These are phyloP conservation scores for Eurytoma adleriae DNA, from an alignment of 2,888 invertebrate genomes.

Conservation along the genomic window DNA sequence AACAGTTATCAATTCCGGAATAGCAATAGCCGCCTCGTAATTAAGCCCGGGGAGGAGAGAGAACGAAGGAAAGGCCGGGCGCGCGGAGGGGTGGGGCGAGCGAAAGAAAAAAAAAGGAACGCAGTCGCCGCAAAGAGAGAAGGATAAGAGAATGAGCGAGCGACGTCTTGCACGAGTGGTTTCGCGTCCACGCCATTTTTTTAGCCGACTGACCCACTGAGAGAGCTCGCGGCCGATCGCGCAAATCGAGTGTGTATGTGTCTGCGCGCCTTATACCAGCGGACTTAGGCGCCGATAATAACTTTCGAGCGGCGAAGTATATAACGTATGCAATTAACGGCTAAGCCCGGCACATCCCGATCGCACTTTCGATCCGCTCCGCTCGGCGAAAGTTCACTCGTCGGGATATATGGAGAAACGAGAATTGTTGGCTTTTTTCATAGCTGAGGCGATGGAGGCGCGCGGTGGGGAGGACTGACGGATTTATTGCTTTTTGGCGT, in stretches of 20 bases:
- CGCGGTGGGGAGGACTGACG: slow-evolving; percentile 3
- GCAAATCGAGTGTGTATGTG: slow-evolving; percentile 17
- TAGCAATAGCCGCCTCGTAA: slow-evolving; percentile 11
- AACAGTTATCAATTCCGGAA: slow-evolving; percentile 28
- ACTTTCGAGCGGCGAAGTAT: slow-evolving; percentile 30
- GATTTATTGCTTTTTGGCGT: slow-evolving; percentile 29
- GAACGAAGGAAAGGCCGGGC: not conserved
- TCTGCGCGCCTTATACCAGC: not conserved
- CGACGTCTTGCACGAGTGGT: slow-evolving; percentile 37
- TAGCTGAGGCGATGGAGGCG: too few species aligned
- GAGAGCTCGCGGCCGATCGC: slow-evolving; percentile 27
- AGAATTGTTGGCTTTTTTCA: too few species aligned
- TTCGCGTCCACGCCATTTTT: slow-evolving; percentile 38
- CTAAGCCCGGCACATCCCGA: not conserved
- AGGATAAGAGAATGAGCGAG: slow-evolving; percentile 25
- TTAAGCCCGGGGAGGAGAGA: slow-evolving; percentile 15
- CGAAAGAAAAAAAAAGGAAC: not conserved
- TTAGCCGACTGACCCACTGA: slow-evolving; percentile 55
- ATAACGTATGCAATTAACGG: slow-evolving; percentile 34
- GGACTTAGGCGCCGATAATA: slow-evolving; percentile 43
- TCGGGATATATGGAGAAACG: not conserved
- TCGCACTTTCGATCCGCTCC: slow-evolving; percentile 11
- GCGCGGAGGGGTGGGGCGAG: not conserved
- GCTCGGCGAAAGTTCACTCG: slow-evolving; percentile 6
- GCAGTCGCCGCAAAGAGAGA: slow-evolving; percentile 2